phyloP scores from a whole-genome alignment of 1,140 invertebrate genomes.

The Zaprionus lachaisei region DNA sequence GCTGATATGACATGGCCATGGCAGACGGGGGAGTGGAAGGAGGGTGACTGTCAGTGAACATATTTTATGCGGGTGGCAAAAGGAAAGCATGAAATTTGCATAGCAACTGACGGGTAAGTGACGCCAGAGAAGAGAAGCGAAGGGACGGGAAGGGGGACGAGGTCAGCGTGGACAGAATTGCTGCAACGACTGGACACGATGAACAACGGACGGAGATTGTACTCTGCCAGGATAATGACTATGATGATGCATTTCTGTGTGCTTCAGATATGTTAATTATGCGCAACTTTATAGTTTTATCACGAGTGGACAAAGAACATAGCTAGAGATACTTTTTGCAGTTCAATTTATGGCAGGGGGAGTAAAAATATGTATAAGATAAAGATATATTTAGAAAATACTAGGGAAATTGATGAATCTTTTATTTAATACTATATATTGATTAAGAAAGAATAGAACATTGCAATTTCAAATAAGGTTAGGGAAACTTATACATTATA shows the following conservation, averaged over 20 bases:
- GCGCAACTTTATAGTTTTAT: constrained; percentile 16
- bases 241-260: constrained; percentile 35
- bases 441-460: no score
- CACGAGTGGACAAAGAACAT: background rate
- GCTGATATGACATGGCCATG: constrained; percentile 14
- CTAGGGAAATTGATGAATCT: background rate
- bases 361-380: no score
- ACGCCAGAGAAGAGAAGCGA: constrained; percentile 4
- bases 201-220: constrained; percentile 9
- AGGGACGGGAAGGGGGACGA: background rate
- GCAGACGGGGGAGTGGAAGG: background rate
- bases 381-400: background rate
- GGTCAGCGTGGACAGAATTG: constrained; percentile 17
- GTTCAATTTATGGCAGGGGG: background rate
- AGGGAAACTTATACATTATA: no score
- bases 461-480: no score
- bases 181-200: constrained; percentile 31
- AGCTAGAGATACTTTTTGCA: background rate
- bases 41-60: constrained; percentile 11
- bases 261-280: constrained; percentile 38
- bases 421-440: no score
- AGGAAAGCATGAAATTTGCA: constrained; percentile 48
- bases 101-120: constrained; percentile 49
- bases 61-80: constrained; percentile 42
- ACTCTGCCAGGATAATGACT: constrained; percentile 25